These are phyloP conservation scores for Altica lythri DNA, from an alignment of 2,888 invertebrate species.

Conservation along the genomic window DNA sequence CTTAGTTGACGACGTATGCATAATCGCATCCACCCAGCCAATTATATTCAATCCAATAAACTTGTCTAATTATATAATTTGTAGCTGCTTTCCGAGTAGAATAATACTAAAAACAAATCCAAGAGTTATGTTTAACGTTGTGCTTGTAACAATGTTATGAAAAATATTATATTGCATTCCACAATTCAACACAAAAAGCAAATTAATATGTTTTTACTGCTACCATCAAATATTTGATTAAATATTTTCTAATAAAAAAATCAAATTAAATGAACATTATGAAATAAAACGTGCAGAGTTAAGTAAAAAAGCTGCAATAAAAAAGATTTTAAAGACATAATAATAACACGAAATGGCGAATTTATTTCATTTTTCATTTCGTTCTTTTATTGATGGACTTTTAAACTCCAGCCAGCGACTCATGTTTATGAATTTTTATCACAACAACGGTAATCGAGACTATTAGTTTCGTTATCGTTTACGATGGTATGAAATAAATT, in stretches of 20 bases:
- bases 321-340: slow-evolving; percentile 18
- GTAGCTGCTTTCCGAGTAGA: no score
- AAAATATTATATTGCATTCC: no score
- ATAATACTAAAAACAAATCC: no score
- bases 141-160: no score
- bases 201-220: no score
- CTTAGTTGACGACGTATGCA: no score
- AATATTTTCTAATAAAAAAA: not conserved
- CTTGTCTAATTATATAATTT: no score
- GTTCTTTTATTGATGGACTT: slow-evolving; percentile 23
- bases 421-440: slow-evolving; percentile 22
- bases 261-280: not conserved
- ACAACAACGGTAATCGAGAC: slow-evolving; percentile 7
- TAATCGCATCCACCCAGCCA: no score
- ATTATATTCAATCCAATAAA: no score
- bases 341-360: slow-evolving; percentile 18
- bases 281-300: slow-evolving; percentile 2
- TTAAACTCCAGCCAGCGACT: slow-evolving; percentile 16
- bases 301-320: slow-evolving; percentile 8
- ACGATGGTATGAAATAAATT: not conserved
- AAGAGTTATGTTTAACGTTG: no score
- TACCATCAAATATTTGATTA: no score
- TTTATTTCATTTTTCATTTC: slow-evolving; percentile 24
- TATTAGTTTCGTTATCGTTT: slow-evolving; percentile 12
- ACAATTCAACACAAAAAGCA: no score